These are phyloP conservation scores for Drosophila stalkeri DNA, from an alignment of 2,888 invertebrate species.

Conservation along the genomic window DNA sequence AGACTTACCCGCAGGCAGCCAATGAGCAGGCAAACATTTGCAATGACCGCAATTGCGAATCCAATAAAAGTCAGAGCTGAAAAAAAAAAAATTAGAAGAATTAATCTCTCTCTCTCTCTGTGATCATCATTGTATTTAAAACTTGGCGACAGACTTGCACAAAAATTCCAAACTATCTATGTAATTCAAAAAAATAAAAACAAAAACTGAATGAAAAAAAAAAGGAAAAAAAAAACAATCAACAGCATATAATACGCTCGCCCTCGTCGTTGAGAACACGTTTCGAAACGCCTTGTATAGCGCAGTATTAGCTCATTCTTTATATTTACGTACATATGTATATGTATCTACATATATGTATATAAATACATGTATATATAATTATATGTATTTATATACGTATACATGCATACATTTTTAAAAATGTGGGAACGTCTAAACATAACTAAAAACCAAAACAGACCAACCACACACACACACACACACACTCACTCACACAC, in stretches of 20 bases:
- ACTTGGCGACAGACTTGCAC: constrained; percentile 57
- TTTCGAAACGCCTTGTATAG: constrained; percentile 47
- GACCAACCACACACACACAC: neutral
- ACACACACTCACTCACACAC: neutral
- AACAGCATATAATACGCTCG: constrained; percentile 11
- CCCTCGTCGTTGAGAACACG: constrained; percentile 47
- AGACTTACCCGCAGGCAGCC: constrained; percentile 67
- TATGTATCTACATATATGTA: neutral
- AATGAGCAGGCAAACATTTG: constrained; percentile 63
- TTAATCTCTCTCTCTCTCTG: constrained; percentile 8
- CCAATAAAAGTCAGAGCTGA: constrained; percentile 61
- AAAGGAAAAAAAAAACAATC: constrained; percentile 1
- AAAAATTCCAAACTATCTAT: constrained; percentile 43
- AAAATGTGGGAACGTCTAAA: constrained; percentile 5
- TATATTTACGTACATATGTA: constrained; percentile 37
- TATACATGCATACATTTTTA: constrained; percentile 1
- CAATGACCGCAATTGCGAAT: constrained; percentile 55
- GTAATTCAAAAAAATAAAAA: constrained; percentile 22
- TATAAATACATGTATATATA: neutral
- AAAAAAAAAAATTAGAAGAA: constrained; percentile 29
- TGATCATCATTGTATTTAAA: constrained; percentile 34
- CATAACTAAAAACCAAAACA: constrained; percentile 4
- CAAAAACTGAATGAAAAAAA: constrained; percentile 8
- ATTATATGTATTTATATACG: constrained; percentile 3
- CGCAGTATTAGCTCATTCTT: constrained; percentile 67